These are phyloP conservation scores for Thaumatotibia leucotreta DNA, from an alignment of 1,140 invertebrate genomes.

Conservation along the genomic window DNA sequence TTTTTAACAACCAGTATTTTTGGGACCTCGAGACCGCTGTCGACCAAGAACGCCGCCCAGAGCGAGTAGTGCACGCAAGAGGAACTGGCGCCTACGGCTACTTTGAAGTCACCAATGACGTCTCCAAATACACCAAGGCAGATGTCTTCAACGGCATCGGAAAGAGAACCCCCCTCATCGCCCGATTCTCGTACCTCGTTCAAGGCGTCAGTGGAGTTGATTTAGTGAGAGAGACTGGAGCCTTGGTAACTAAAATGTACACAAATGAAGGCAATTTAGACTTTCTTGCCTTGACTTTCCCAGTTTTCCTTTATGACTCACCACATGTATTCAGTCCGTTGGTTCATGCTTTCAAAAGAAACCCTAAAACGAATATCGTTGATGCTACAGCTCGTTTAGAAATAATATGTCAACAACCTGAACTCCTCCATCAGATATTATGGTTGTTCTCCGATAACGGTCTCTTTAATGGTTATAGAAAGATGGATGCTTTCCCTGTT, in stretches of 20 bases:
- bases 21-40: conserved; percentile 92
- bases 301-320: conserved; percentile 84
- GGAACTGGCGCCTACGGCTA: conserved; percentile 96
- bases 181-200: conserved; percentile 87
- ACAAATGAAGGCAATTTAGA: conserved; percentile 84
- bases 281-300: conserved; percentile 82
- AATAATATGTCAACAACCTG: conserved; percentile 87
- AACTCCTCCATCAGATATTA: conserved; percentile 87
- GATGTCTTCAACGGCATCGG: conserved; percentile 89
- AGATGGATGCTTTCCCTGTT: conserved; percentile 80
- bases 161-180: conserved; percentile 86
- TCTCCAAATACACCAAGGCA: conserved; percentile 90
- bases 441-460: conserved; percentile 91
- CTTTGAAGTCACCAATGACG: conserved; percentile 93
- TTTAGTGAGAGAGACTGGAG: conserved; percentile 81
- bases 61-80: conserved; percentile 96
- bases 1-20: conserved; percentile 88
- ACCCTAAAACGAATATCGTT: conserved; percentile 81
- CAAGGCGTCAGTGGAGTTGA: conserved; percentile 89
- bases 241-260: conserved; percentile 84
- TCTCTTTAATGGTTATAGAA: conserved; percentile 88
- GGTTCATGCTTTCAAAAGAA: conserved; percentile 79
- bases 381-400: conserved; percentile 93
- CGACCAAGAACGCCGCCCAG: conserved; percentile 92
- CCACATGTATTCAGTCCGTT: conserved; percentile 78